Percentiles rank a stretch among this genome's conserved stretches.
Conservation (phyloP, 2,113 vertebrate genomes). For the Nanorana parkeri region DNA sequence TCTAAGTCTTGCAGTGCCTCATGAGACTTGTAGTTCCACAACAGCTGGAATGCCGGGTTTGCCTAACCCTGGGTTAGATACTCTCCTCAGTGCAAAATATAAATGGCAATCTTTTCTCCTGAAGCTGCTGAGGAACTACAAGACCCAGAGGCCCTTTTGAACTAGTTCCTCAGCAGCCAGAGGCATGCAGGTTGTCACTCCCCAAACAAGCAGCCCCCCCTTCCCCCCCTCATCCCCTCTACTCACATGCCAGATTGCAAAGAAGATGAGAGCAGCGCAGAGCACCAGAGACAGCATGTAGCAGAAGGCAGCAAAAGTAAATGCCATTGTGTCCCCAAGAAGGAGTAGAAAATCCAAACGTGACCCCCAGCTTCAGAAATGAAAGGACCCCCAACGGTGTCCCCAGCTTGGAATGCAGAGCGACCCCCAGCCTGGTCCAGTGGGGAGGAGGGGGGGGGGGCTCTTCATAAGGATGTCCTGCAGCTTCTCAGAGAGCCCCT, state of each 20-base stretch:
- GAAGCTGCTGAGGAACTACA: too few species aligned
- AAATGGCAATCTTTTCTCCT: too few species aligned
- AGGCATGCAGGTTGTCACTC: too few species aligned
- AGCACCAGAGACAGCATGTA: conserved; percentile 97
- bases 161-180: too few species aligned
- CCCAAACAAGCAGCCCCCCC: too few species aligned
- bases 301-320: conserved; percentile 98
- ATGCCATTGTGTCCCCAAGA: conserved; percentile 77
- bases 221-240: conserved; percentile 5
- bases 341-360: background rate
- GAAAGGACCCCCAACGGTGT: background rate
- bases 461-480: background rate
- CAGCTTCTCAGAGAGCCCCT: background rate
- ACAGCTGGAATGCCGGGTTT: too few species aligned
- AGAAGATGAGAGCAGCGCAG: conserved; percentile 95
- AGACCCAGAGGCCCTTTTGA: too few species aligned
- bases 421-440: background rate
- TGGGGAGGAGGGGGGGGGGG: background rate
- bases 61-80: too few species aligned
- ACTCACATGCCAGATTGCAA: conserved; percentile 98
- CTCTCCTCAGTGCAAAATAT: too few species aligned
- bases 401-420: background rate
- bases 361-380: background rate
- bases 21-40: too few species aligned
- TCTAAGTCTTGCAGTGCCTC: too few species aligned